phyloP scores from a whole-genome alignment of 1,140 invertebrate species.

The Galleria mellonella region DNA sequence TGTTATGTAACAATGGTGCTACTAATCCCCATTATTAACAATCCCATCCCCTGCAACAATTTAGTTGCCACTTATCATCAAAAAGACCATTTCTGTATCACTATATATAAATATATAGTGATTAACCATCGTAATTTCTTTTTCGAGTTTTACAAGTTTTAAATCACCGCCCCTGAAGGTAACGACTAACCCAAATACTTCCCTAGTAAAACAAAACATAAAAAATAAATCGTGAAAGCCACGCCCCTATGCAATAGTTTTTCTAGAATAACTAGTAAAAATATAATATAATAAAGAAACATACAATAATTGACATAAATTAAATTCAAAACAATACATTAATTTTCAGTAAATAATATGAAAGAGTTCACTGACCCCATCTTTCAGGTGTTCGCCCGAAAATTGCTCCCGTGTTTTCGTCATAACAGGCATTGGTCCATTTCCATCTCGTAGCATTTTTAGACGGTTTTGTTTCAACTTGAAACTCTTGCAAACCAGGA shows the following conservation, averaged over 20 bases:
- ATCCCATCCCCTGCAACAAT: too few relatives aligned
- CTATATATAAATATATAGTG: too few relatives aligned
- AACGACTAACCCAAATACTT: too few relatives aligned
- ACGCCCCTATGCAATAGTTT: too few relatives aligned
- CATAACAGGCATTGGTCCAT: slow-evolving; percentile 78
- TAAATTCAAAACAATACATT: not conserved
- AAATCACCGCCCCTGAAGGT: not conserved
- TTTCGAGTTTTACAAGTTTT: not conserved
- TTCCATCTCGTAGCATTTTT: slow-evolving; percentile 26
- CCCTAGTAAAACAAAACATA: too few relatives aligned
- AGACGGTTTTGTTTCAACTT: slow-evolving; percentile 44
- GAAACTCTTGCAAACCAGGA: slow-evolving; percentile 44
- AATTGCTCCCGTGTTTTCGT: slow-evolving; percentile 81
- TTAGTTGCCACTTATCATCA: too few relatives aligned
- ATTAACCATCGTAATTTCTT: too few relatives aligned
- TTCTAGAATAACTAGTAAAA: too few relatives aligned
- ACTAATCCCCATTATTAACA: too few relatives aligned
- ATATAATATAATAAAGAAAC: not conserved
- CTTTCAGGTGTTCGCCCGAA: slow-evolving; percentile 82
- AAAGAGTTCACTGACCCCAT: slow-evolving; percentile 80
- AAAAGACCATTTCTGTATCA: too few relatives aligned
- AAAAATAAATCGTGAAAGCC: too few relatives aligned
- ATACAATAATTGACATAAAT: not conserved
- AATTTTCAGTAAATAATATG: slow-evolving; percentile 1
- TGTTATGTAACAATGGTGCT: too few relatives aligned